phyloP scores from a whole-genome alignment of 1,140 invertebrate species.

The Zaprionus davidi region DNA sequence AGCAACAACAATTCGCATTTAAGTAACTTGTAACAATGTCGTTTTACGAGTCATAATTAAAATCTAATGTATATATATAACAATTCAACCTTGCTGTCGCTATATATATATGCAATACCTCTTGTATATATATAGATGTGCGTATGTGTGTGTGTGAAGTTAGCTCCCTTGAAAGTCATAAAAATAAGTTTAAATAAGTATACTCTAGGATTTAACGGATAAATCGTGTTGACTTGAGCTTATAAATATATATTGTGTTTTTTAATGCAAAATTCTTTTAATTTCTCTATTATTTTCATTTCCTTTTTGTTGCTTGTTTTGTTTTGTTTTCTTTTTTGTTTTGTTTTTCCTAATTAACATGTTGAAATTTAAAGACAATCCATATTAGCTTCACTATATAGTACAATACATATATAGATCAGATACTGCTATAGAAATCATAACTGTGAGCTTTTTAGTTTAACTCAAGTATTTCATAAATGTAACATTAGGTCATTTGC shows the following conservation, averaged over 20 bases:
- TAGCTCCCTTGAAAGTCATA: neutral
- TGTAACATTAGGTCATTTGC: neutral
- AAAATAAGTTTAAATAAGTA: neutral
- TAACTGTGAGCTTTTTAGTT: constrained; percentile 7
- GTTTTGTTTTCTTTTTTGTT: neutral
- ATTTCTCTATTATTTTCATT: constrained; percentile 6
- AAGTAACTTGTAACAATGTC: constrained; percentile 66
- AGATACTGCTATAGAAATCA: neutral
- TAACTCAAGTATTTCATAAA: neutral
- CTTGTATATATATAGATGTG: constrained; percentile 50
- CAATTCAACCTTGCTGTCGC: constrained; percentile 37
- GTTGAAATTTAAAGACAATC: constrained; percentile 49
- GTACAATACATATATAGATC: neutral
- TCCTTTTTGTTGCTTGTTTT: constrained; percentile 3
- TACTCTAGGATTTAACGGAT: neutral
- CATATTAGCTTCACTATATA: constrained; percentile 28
- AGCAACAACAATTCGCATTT: constrained; percentile 61
- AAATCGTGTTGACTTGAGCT: constrained; percentile 5
- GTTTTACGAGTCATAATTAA: constrained; percentile 49
- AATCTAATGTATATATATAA: constrained; percentile 53
- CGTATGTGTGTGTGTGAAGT: neutral
- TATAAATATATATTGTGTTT: neutral
- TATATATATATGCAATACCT: constrained; percentile 4
- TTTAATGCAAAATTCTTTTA: neutral
- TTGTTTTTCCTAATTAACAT: constrained; percentile 12